phyloP scores from a whole-genome alignment of 2,888 invertebrate genomes.

The Cheilosia impressa region DNA sequence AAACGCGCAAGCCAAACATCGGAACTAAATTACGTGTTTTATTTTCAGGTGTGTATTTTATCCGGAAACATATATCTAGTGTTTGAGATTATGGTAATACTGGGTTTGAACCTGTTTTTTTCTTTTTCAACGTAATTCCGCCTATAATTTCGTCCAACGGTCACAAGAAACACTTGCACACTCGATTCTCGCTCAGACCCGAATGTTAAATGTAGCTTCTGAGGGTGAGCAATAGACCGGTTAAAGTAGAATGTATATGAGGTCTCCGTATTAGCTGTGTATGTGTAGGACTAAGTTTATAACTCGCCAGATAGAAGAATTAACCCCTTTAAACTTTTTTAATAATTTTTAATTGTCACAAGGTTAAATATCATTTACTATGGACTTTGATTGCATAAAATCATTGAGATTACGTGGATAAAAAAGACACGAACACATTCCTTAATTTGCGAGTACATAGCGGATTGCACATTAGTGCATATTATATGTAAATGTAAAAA shows the following conservation, averaged over 20 bases:
- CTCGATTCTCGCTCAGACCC: neutral
- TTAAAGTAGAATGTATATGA: conserved; percentile 39
- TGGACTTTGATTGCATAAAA: conserved; percentile 40
- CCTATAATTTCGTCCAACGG: too few relatives aligned
- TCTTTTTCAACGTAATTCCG: too few relatives aligned
- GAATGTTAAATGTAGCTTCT: conserved; percentile 16
- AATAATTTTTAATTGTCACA: conserved; percentile 33
- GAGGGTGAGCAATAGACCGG: conserved; percentile 66
- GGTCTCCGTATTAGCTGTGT: neutral
- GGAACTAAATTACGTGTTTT: too few relatives aligned
- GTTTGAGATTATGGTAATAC: too few relatives aligned
- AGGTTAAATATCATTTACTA: conserved; percentile 30
- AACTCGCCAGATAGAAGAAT: conserved; percentile 30
- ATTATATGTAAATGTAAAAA: neutral
- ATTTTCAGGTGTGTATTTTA: too few relatives aligned
- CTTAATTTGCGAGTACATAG: conserved; percentile 3
- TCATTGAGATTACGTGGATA: neutral
- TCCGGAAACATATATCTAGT: too few relatives aligned
- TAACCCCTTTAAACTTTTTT: conserved; percentile 38
- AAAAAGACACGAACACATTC: conserved; percentile 1
- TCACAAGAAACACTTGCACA: neutral
- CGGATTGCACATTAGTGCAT: conserved; percentile 19
- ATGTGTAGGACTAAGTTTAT: conserved; percentile 17
- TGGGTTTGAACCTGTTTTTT: too few relatives aligned
- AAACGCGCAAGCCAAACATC: too few relatives aligned